Percentiles rank a stretch among this genome's conserved stretches.
phyloP scores from a whole-genome alignment of 2,888 invertebrate genomes.

The Dynastes grantii region DNA sequence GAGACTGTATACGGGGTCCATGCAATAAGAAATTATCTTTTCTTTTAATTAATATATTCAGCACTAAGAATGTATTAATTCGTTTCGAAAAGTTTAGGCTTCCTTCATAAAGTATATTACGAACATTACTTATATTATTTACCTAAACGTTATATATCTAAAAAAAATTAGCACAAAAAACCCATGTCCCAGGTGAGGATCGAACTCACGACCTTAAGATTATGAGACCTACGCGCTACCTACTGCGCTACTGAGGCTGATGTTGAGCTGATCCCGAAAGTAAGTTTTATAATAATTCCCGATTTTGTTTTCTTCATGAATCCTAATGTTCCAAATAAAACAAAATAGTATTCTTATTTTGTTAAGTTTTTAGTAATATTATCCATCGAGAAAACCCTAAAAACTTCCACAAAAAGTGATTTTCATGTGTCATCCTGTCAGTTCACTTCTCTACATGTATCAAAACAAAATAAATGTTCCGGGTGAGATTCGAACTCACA shows the following conservation, averaged over 20 bases:
- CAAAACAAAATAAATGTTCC: conserved; percentile 76
- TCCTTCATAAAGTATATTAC: too few relatives aligned
- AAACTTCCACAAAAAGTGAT: conserved; percentile 60
- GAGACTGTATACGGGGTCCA: conserved; percentile 72
- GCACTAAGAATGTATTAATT: too few relatives aligned
- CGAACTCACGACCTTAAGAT: conserved; percentile 96
- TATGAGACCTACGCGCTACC: conserved; percentile 81
- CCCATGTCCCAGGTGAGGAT: conserved; percentile 90
- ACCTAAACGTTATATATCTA: too few relatives aligned
- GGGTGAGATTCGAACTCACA: conserved; percentile 96
- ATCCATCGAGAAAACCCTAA: too few relatives aligned
- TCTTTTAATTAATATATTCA: too few relatives aligned
- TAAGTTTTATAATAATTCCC: background rate
- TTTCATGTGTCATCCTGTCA: conserved; percentile 18
- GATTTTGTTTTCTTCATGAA: background rate
- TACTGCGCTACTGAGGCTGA: conserved; percentile 79
- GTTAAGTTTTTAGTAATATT: too few relatives aligned
- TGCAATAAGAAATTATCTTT: too few relatives aligned
- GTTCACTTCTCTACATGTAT: background rate
- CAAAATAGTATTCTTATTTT: background rate
- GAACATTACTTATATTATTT: too few relatives aligned
- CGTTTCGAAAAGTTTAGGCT: too few relatives aligned
- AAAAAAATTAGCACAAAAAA: conserved; percentile 59
- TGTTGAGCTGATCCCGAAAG: background rate
- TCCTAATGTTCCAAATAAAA: too few relatives aligned